These are phyloP conservation scores for Malurus splendens DNA, from an alignment of 2,797 vertebrate species.

Conservation along the genomic window DNA sequence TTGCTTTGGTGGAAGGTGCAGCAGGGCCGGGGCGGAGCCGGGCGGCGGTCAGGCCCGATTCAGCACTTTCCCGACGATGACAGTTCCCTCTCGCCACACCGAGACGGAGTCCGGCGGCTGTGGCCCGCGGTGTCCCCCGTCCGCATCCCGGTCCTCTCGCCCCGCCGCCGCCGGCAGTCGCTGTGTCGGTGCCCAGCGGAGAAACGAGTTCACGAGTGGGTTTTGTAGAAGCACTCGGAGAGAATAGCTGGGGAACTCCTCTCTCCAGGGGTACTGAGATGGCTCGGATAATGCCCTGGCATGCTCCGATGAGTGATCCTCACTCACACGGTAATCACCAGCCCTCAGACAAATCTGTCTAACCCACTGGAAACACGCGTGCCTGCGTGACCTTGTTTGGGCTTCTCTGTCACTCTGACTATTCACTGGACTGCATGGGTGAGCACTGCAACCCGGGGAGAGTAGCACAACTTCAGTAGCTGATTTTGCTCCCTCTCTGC, in stretches of 20 bases:
- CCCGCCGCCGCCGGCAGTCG: not conserved
- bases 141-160: not conserved
- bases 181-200: not conserved
- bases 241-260: not conserved
- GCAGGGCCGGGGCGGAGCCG: not conserved
- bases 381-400: not conserved
- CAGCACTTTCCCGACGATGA: not conserved
- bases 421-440: not conserved
- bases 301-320: too few species aligned
- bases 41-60: not conserved
- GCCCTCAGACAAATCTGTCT: not conserved
- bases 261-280: not conserved
- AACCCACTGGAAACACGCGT: not conserved
- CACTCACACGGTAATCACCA: not conserved
- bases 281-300: not conserved
- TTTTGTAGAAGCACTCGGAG: not conserved
- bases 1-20: not conserved
- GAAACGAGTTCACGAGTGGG: not conserved
- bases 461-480: rapidly evolving
- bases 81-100: not conserved
- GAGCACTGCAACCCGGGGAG: rapidly evolving
- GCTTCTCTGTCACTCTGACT: not conserved
- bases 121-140: not conserved
- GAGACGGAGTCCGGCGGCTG: not conserved
- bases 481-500: not conserved